Base-by-base conservation (phyloP, 2,113 vertebrate species). In the Taurulus bubalis region DNA sequence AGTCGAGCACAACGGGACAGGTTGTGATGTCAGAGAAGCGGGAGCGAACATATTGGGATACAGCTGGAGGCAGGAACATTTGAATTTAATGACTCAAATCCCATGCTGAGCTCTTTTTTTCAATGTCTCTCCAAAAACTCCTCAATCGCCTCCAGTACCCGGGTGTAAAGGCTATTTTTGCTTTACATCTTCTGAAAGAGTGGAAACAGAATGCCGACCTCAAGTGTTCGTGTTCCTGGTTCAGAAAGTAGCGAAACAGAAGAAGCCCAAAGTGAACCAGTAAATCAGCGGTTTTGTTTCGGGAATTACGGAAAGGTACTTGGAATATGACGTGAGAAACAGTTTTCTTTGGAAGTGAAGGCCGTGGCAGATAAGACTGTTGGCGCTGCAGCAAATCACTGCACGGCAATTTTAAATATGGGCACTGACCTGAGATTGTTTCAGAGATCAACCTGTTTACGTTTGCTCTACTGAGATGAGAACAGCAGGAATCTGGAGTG, bases 1-100 rank as follows among this genome's bases (percentile, higher is more conserved):
- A 88, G 83, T 82, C 75, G 55, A 84, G 83, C 87, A 45, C 84
- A 79, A 73, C 28, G 12, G 65, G 90, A 82, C 86, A 86, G 91
- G 87, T 88, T 82, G 86, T 93, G 93, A 93, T 88, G 91, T 91
- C 92, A 93, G 62, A 62, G 60, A n/a, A 24, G 22, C 22, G 60
- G 60, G 38, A 58, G 58, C 60, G 55, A 80, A 77, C 85, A 82
- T 34, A 75, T 82, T 69, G 79, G 75, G 73, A 83, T 71, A 55
- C 74, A 85, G 85, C 84, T 85, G 82, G 82, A 71, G 79, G 74
- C 80, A 53, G 40, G 40, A 69, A 83, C 76, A 69, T 58, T 83
- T 73, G 75, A 86, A 62, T 79, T 84, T 76, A 78, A 84, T 1
- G 47, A 53, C 76, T 74, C 36, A 73, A 64, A 88, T 78, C 64